phyloP scores from a whole-genome alignment of 2,888 invertebrate species.

The Seira ritae region DNA sequence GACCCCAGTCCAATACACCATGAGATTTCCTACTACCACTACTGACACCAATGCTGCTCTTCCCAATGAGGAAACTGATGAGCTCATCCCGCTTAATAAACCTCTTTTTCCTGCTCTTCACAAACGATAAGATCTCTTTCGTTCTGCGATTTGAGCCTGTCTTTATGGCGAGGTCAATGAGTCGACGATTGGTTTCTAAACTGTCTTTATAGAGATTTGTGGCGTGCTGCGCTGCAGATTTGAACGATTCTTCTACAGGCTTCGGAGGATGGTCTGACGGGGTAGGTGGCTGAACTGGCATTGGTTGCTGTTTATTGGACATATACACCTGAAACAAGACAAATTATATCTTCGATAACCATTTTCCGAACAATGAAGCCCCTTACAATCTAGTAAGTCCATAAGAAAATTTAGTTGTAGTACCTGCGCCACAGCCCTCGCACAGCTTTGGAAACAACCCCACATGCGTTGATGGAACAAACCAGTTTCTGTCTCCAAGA shows the following conservation, averaged over 20 bases:
- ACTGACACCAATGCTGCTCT: neutral
- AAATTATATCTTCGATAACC: conserved; percentile 18
- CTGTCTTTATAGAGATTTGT: conserved; percentile 71
- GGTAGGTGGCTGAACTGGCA: neutral
- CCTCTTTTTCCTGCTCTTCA: conserved; percentile 58
- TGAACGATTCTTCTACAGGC: conserved; percentile 66
- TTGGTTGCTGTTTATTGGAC: conserved; percentile 53
- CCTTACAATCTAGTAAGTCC: neutral
- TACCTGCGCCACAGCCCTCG: conserved; percentile 71
- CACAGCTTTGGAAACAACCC: conserved; percentile 70
- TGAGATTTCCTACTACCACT: conserved; percentile 16
- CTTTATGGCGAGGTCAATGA: conserved; percentile 58
- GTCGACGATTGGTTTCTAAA: conserved; percentile 36
- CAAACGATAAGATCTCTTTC: conserved; percentile 65
- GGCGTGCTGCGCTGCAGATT: conserved; percentile 70
- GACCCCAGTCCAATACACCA: neutral
- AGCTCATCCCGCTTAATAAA: conserved; percentile 50
- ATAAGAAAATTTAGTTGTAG: neutral
- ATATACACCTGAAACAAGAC: conserved; percentile 66
- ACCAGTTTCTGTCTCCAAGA: conserved; percentile 51
- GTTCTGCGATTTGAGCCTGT: conserved; percentile 64
- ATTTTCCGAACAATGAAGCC: neutral
- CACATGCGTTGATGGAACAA: conserved; percentile 62
- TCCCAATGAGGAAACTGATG: conserved; percentile 45
- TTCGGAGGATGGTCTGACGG: conserved; percentile 8